These are phyloP conservation scores for Sebastes schlegelii DNA, from an alignment of 2,113 vertebrate species.

Conservation along the genomic window DNA sequence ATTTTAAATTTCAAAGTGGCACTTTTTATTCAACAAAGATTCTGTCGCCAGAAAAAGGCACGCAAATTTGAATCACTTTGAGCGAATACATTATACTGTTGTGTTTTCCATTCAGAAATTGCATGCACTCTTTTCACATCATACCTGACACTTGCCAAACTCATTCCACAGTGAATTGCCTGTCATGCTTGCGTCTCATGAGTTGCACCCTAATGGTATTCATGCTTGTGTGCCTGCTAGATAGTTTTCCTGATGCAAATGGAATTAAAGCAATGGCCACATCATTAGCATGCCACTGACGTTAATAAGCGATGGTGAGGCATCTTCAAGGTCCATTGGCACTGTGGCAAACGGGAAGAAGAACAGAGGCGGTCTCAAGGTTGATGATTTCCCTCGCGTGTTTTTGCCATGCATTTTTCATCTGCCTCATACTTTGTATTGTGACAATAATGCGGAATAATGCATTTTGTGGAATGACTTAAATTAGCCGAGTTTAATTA, in stretches of 20 bases:
- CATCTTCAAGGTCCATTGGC: constrained; percentile 63
- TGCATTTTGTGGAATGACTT: constrained; percentile 31
- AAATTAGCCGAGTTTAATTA: constrained; percentile 44
- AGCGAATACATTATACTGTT: neutral
- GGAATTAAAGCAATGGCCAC: constrained; percentile 48
- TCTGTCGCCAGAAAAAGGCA: neutral
- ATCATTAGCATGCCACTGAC: constrained; percentile 53
- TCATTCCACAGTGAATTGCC: constrained; percentile 19
- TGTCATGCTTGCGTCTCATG: constrained; percentile 23
- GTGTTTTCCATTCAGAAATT: neutral
- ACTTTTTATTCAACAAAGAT: neutral
- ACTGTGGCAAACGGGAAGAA: neutral
- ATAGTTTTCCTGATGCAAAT: constrained; percentile 56
- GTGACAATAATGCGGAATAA: constrained; percentile 28
- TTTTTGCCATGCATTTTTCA: constrained; percentile 48
- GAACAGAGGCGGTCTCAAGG: constrained; percentile 12
- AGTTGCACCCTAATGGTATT: constrained; percentile 48
- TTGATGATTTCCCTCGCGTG: constrained; percentile 48
- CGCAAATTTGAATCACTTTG: neutral
- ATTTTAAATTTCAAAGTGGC: neutral
- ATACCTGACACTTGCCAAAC: constrained; percentile 9
- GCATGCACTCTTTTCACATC: neutral
- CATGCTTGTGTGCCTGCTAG: constrained; percentile 26
- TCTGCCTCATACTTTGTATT: constrained; percentile 18
- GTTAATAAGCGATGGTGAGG: constrained; percentile 28